phyloP scores from a whole-genome alignment of 2,797 vertebrate species.

The Miichthys miiuy region DNA sequence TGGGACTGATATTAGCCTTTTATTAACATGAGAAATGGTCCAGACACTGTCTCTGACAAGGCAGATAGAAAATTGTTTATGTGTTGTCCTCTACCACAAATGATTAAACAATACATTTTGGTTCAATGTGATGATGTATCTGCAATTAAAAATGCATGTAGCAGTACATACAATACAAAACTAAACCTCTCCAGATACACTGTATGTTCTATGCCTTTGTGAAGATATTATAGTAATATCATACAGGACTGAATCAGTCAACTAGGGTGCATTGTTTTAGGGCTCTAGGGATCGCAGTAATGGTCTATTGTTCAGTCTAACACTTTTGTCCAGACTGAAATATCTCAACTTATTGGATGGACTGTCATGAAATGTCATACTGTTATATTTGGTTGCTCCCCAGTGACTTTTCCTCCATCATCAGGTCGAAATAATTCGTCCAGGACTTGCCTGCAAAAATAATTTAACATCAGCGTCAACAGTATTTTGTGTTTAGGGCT shows the following conservation, averaged over 20 bases:
- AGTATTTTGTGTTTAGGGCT: neutral
- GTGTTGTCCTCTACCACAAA: neutral
- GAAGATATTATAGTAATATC: neutral
- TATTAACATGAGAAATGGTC: conserved; percentile 26
- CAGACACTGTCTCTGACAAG: conserved; percentile 1
- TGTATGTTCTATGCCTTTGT: neutral
- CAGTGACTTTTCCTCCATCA: too few species aligned
- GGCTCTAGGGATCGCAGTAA: neutral
- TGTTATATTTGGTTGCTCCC: too few species aligned
- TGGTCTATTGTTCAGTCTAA: neutral
- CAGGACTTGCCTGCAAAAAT: too few species aligned
- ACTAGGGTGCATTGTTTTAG: neutral
- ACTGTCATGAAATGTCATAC: too few species aligned
- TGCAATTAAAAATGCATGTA: neutral
- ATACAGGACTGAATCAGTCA: neutral
- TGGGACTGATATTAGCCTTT: conserved; percentile 33
- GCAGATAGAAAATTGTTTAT: neutral
- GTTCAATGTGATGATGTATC: neutral
- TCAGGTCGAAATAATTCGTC: too few species aligned
- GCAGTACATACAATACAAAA: neutral
- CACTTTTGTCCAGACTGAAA: neutral
- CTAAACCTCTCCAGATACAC: neutral
- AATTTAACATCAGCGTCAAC: neutral
- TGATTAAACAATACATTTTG: neutral
- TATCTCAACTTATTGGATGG: neutral